Evolutionary conservation across 2,888 invertebrate genomes (phyloP).

Genomic region (Therioaphis trifolii): DNA sequence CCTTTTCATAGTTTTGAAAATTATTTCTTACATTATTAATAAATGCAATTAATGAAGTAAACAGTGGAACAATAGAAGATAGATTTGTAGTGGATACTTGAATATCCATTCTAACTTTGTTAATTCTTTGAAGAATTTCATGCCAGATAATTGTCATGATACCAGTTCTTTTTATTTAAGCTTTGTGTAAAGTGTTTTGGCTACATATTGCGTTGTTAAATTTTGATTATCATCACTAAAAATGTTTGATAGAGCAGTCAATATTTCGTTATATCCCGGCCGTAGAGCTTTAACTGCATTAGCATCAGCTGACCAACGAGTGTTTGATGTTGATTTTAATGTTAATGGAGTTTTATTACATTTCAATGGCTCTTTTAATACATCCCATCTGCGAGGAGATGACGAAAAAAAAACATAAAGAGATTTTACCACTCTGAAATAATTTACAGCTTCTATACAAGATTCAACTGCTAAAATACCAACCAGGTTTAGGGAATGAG

Average conservation of each 20-base stretch:
- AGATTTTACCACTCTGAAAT: constrained; percentile 5
- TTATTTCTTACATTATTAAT: constrained; percentile 23
- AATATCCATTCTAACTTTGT: neutral
- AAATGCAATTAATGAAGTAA: constrained; percentile 13
- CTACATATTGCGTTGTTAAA: neutral
- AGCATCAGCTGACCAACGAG: constrained; percentile 21
- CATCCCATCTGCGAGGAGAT: constrained; percentile 2
- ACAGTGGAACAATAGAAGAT: constrained; percentile 5
- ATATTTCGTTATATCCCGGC: constrained; percentile 23
- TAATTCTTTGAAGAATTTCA: constrained; percentile 22
- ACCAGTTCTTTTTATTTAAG: neutral
- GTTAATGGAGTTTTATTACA: constrained; percentile 17
- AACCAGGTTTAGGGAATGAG: too few species aligned
- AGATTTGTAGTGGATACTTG: constrained; percentile 9
- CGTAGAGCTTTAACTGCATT: constrained; percentile 20
- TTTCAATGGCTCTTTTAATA: neutral
- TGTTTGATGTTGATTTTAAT: constrained; percentile 24
- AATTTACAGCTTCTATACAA: constrained; percentile 2
- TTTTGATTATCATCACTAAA: constrained; percentile 17
- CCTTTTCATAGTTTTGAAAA: constrained; percentile 25
- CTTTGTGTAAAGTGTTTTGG: neutral
- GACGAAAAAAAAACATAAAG: constrained; percentile 2
- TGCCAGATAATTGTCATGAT: constrained; percentile 26
- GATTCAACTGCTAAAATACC: constrained; percentile 10
- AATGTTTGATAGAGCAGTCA: constrained; percentile 12